These are phyloP conservation scores for Amiota mariae DNA, from an alignment of 2,888 invertebrate genomes.

Conservation along the genomic window DNA sequence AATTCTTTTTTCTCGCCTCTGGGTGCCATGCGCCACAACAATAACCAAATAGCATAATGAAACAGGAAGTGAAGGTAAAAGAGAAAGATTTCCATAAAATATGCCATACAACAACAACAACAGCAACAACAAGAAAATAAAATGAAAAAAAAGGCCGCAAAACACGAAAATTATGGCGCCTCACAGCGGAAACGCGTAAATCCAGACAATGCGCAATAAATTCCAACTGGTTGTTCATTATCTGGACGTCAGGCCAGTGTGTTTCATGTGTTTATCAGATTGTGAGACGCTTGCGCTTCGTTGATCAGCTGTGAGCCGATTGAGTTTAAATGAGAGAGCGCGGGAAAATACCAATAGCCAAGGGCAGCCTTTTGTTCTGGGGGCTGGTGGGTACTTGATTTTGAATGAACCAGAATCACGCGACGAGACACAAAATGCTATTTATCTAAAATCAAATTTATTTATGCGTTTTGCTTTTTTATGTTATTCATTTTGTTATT, in stretches of 20 bases:
- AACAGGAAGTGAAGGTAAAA: neutral
- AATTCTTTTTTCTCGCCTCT: too few species aligned
- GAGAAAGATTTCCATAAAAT: neutral
- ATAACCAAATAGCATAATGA: too few species aligned
- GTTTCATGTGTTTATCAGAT: neutral
- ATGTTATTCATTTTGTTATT: neutral
- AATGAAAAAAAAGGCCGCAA: neutral
- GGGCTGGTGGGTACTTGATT: too few species aligned
- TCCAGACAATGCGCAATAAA: neutral
- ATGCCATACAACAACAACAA: conserved; percentile 2
- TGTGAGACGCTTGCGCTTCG: neutral
- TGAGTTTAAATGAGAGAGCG: too few species aligned
- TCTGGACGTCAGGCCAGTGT: neutral
- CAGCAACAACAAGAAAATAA: neutral
- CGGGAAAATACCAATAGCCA: too few species aligned
- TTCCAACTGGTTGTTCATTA: neutral
- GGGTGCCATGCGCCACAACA: too few species aligned
- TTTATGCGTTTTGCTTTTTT: neutral
- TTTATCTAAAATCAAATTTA: conserved; percentile 24
- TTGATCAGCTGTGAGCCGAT: neutral
- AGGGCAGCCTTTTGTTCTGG: too few species aligned
- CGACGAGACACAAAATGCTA: neutral
- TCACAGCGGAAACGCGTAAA: conserved; percentile 1
- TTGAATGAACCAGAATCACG: too few species aligned
- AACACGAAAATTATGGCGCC: neutral